Conservation (phyloP, 1,140 invertebrate species). For the Musca vetustissima region DNA sequence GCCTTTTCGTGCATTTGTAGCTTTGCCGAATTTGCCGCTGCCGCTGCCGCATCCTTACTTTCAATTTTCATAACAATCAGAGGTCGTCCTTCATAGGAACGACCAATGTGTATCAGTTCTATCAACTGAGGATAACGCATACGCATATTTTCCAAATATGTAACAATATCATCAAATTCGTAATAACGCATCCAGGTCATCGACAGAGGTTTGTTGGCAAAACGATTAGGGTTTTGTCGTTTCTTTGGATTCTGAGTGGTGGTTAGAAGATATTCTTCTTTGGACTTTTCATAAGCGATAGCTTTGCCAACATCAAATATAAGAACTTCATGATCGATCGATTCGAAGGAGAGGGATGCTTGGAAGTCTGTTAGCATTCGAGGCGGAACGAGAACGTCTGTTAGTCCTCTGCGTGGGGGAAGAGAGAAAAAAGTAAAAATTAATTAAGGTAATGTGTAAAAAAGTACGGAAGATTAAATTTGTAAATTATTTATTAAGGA, state of each 20-base stretch:
- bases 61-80: conserved; percentile 59
- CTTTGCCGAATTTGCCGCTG: conserved; percentile 26
- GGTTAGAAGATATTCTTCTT: conserved; percentile 38
- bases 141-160: conserved; percentile 69
- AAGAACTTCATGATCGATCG: conserved; percentile 68
- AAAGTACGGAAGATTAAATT: no score
- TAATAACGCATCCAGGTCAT: conserved; percentile 75
- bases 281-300: conserved; percentile 61
- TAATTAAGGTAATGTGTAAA: no score
- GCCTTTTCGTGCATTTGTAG: conserved; percentile 24
- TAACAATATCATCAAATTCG: conserved; percentile 65
- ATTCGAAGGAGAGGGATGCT: conserved; percentile 64
- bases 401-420: conserved; percentile 64
- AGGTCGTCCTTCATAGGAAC: conserved; percentile 71
- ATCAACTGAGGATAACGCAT: conserved; percentile 65
- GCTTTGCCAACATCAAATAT: conserved; percentile 74
- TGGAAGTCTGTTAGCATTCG: conserved; percentile 65
- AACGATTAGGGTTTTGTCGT: conserved; percentile 6
- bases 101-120: conserved; percentile 68
- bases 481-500: no score
- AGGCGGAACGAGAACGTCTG: conserved; percentile 72
- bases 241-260: conserved; percentile 30
- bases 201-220: conserved; percentile 50
- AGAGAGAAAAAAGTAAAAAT: conserved; percentile 2
- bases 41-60: conserved; percentile 36